Evolutionary conservation across 2,113 vertebrate genomes (phyloP), one percentile per base, ranked within the genome.

Genomic region (Lepus americanus): DNA sequence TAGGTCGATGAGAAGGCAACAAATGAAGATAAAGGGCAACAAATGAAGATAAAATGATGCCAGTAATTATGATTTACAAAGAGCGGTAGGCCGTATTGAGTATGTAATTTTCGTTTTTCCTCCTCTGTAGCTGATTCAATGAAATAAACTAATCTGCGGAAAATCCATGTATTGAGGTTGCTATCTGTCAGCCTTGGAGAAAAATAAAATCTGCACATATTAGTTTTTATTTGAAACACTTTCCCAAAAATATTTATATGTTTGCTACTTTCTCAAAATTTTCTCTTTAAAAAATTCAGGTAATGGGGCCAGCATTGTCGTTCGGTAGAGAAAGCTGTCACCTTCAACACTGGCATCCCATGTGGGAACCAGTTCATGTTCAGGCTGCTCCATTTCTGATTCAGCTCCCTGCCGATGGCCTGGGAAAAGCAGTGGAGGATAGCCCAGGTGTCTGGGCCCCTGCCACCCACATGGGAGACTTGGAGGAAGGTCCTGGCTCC

Each of bases 51-150:
- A 90, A 94, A 70, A 83, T 0, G 5, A 51, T 82, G 44, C 69
- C 67, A 93, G n/a, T 73, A 93, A 70, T 77, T 83, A 83, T n/a
- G 72, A 31, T 79, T 95, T 89, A 51, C 91, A 85, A 84, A 83
- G 86, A 94, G 36, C 95, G 95, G 61, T 44, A 79, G 80, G 55
- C 53, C 12, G 11, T 49, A 83, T 6, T 73, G 67, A 87, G 36
- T 53, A 31, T 44, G 31, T 85, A 9, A 72, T 84, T 94, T 91
- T 93, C 39, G 3, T n/a, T 74, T 63, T 78, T 49, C 12, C 29
- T 44, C 36, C 74, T 95, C 77, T 44, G 31, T 36, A 82, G 33
- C 86, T 80, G 73, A 53, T 79, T 83, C 92, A 93, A 89, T 82
- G 22, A 93, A 97, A 74, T 89, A 94, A 88, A 92, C 13, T 87